Conservation (phyloP, 2,797 vertebrate species). For the Craterocephalus amniculus region DNA sequence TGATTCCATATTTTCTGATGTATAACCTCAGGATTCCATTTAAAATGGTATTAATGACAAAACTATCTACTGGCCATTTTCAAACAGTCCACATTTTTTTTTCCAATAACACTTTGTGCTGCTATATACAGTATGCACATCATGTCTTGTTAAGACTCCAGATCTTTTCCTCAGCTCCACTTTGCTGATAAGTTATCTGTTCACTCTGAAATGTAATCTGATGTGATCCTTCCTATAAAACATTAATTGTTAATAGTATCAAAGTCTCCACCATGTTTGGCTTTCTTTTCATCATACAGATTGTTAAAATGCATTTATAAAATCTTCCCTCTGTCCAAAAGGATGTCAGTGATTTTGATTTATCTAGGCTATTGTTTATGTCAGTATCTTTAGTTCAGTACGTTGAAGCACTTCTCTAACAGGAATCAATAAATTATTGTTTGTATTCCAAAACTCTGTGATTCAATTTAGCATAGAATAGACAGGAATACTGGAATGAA, state of each 20-base stretch:
- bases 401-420: background rate
- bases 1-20: too few species aligned
- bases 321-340: background rate
- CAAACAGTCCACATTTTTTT: background rate
- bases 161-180: background rate
- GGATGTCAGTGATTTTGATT: background rate
- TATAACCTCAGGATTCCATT: background rate
- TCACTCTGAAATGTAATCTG: background rate
- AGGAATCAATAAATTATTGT: background rate
- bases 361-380: background rate
- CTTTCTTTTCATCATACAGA: background rate
- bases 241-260: background rate
- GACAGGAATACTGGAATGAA: background rate
- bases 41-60: background rate
- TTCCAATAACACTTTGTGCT: background rate
- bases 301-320: background rate
- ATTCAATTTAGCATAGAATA: background rate
- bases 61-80: background rate
- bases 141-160: background rate
- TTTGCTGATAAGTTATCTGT: background rate
- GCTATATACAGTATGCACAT: background rate
- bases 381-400: background rate
- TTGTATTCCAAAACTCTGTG: too few species aligned
- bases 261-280: background rate
- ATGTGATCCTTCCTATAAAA: background rate